phyloP scores from a whole-genome alignment of 1,140 invertebrate species.

The Drosophila elegans region DNA sequence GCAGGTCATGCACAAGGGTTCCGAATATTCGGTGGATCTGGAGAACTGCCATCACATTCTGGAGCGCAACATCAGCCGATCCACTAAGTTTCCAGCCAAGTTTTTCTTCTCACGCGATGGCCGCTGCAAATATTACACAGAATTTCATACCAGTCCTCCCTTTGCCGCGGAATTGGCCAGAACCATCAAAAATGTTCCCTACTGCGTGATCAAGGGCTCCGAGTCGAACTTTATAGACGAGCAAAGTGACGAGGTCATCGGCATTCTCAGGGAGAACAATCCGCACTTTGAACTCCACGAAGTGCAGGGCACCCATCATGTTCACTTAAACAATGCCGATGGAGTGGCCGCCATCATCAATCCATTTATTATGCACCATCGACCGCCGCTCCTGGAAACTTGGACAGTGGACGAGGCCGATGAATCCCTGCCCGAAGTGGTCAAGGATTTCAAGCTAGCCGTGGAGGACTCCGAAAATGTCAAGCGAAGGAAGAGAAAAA shows the following conservation, averaged over 20 bases:
- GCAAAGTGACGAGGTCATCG: constrained; percentile 85
- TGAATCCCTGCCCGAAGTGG: constrained; percentile 29
- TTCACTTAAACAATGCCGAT: constrained; percentile 89
- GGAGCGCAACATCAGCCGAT: constrained; percentile 86
- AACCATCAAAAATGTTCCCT: constrained; percentile 72
- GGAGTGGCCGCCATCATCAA: constrained; percentile 86
- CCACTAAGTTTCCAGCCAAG: constrained; percentile 86
- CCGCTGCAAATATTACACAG: constrained; percentile 85
- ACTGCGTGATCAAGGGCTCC: constrained; percentile 77
- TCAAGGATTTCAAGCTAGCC: constrained; percentile 61
- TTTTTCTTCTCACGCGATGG: constrained; percentile 88
- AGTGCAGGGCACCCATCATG: constrained; percentile 89
- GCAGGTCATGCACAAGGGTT: constrained; percentile 86
- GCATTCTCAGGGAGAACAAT: constrained; percentile 86
- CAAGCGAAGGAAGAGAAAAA: constrained; percentile 80
- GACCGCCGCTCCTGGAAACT: constrained; percentile 68
- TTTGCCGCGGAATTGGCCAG: constrained; percentile 69
- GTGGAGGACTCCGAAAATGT: constrained; percentile 73
- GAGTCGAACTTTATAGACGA: constrained; percentile 71
- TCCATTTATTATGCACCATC: constrained; percentile 86
- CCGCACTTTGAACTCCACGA: constrained; percentile 87
- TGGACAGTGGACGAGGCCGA: constrained; percentile 59
- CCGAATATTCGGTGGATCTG: constrained; percentile 85
- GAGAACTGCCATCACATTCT: constrained; percentile 86
- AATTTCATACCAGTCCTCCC: constrained; percentile 64